Conservation (phyloP, 2,888 invertebrate genomes). For the Diarsia mendica region DNA sequence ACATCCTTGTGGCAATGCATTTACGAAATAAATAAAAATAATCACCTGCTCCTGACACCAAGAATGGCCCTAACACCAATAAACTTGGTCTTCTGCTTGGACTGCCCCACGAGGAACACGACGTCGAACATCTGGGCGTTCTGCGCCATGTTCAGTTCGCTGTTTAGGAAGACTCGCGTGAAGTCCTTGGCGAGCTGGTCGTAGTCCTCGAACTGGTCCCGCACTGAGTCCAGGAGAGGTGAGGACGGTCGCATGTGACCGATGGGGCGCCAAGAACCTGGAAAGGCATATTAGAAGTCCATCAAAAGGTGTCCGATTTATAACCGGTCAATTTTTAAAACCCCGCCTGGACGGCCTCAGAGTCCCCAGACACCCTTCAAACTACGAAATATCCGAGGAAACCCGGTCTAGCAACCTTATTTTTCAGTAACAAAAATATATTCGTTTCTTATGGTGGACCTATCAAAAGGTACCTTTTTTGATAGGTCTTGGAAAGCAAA, state of each 20-base stretch:
- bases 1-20: not conserved
- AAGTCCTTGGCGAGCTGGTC: constrained; percentile 98
- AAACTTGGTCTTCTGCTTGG: constrained; percentile 97
- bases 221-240: constrained; percentile 96
- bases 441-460: too few relatives aligned
- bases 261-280: constrained; percentile 97
- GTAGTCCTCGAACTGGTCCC: constrained; percentile 98
- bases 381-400: not conserved
- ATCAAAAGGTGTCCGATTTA: not conserved
- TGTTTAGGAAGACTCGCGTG: constrained; percentile 96
- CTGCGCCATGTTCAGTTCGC: constrained; percentile 93
- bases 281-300: not conserved
- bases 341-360: too few relatives aligned
- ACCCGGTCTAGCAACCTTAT: not conserved
- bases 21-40: not conserved
- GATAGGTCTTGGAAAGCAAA: not conserved
- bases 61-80: constrained; percentile 97
- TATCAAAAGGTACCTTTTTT: too few relatives aligned
- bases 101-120: constrained; percentile 97
- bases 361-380: not conserved
- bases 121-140: constrained; percentile 97
- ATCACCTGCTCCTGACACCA: constrained; percentile 96
- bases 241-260: constrained; percentile 98
- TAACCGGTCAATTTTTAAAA: not conserved
- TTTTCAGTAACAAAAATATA: not conserved